Evolutionary conservation across 1,140 invertebrate species (phyloP).

Genomic region (Heliconius eleuchia): DNA sequence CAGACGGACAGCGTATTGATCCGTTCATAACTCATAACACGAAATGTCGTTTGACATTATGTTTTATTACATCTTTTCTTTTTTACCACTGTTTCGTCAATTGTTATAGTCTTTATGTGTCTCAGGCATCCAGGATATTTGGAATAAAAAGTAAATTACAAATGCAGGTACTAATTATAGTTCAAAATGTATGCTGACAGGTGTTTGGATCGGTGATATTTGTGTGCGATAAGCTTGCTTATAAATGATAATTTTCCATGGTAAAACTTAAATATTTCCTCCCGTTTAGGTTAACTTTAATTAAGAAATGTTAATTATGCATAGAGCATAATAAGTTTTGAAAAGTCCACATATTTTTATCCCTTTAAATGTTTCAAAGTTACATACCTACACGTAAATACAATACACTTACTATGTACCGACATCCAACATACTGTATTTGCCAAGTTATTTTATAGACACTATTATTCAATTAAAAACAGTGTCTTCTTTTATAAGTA

Average conservation of each 20-base stretch:
- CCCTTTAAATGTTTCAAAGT: no score
- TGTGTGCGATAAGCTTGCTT: constrained; percentile 7
- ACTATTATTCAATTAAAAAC: no score
- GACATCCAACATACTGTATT: no score
- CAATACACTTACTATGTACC: no score
- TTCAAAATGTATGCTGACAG: neutral
- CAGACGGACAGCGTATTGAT: constrained; percentile 35
- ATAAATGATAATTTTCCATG: neutral
- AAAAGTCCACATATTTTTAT: no score
- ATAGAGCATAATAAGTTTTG: no score
- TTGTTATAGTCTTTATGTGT: neutral
- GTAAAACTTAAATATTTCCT: neutral
- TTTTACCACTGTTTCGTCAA: constrained; percentile 4
- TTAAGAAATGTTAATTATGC: no score
- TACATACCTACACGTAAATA: no score
- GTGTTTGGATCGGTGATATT: neutral
- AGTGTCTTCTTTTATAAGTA: no score
- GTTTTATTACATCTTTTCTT: constrained; percentile 20
- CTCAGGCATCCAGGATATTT: neutral
- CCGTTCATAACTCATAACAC: constrained; percentile 36
- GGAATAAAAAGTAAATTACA: neutral
- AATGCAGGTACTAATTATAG: neutral
- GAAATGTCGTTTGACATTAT: constrained; percentile 30
- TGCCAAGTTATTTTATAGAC: no score
- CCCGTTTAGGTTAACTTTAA: neutral